These are phyloP conservation scores for Caenorhabditis elegans DNA, from an alignment of 1,140 invertebrate genomes.

Conservation along the genomic window DNA sequence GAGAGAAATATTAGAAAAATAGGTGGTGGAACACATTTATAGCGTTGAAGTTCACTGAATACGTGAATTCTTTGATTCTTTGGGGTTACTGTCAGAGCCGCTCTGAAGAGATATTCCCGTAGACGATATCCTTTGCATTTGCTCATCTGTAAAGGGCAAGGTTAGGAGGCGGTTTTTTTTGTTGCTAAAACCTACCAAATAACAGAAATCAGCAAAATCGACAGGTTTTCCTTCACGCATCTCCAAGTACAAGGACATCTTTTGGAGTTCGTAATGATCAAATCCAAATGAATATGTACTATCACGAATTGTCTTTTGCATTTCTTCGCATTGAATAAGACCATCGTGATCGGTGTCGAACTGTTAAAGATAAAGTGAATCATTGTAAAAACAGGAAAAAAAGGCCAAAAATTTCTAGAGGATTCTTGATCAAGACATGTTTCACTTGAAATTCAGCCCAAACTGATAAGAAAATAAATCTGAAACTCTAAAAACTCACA, in stretches of 20 bases:
- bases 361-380: background rate
- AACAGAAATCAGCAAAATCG: constrained; percentile 53
- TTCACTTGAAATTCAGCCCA: background rate
- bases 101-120: constrained; percentile 44
- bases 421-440: too few species aligned
- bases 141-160: constrained; percentile 39
- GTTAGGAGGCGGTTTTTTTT: background rate
- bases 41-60: constrained; percentile 48
- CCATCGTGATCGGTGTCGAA: constrained; percentile 51
- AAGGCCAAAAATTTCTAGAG: too few species aligned
- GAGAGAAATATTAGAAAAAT: constrained; percentile 1
- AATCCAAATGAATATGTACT: constrained; percentile 43
- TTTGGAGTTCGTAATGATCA: constrained; percentile 33
- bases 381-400: background rate
- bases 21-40: constrained; percentile 14
- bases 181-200: constrained; percentile 36
- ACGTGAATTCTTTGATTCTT: constrained; percentile 34
- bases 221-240: constrained; percentile 46
- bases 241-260: constrained; percentile 41
- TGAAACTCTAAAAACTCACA: constrained; percentile 15
- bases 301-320: constrained; percentile 46
- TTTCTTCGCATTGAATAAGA: constrained; percentile 45
- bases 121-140: constrained; percentile 45
- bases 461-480: background rate
- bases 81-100: constrained; percentile 48